Conservation (phyloP, 2,113 vertebrate species). For the Clarias magur region DNA sequence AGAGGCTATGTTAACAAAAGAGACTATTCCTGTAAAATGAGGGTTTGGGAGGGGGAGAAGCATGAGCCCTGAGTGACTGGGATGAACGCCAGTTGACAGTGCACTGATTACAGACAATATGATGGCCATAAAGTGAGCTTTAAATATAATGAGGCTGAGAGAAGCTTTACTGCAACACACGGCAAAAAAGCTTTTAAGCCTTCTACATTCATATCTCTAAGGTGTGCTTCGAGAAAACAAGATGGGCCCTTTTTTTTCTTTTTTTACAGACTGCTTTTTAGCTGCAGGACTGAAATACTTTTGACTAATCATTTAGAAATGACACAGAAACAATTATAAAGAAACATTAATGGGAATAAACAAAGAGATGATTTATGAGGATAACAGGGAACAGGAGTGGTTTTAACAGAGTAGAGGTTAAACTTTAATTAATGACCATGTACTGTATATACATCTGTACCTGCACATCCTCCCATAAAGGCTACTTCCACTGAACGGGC, state of each 20-base stretch:
- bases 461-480: not conserved
- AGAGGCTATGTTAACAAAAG: constrained; percentile 54
- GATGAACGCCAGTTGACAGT: constrained; percentile 19
- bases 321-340: constrained; percentile 1
- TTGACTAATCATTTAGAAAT: constrained; percentile 6
- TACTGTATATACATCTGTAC: not conserved
- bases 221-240: not conserved
- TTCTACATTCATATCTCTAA: not conserved
- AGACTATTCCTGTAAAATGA: constrained; percentile 34
- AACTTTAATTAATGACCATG: not conserved
- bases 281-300: not conserved
- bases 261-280: not conserved
- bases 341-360: not conserved
- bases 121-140: constrained; percentile 26
- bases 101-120: constrained; percentile 29
- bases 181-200: constrained; percentile 18
- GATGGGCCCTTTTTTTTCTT: not conserved
- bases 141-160: constrained; percentile 24
- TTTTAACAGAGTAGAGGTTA: not conserved
- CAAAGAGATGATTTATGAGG: not conserved
- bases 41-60: not conserved
- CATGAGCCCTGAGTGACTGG: constrained; percentile 25
- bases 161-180: not conserved
- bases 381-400: not conserved
- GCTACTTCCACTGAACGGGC: not conserved